phyloP scores from a whole-genome alignment of 2,797 vertebrate species.

The Galaxias olidus region DNA sequence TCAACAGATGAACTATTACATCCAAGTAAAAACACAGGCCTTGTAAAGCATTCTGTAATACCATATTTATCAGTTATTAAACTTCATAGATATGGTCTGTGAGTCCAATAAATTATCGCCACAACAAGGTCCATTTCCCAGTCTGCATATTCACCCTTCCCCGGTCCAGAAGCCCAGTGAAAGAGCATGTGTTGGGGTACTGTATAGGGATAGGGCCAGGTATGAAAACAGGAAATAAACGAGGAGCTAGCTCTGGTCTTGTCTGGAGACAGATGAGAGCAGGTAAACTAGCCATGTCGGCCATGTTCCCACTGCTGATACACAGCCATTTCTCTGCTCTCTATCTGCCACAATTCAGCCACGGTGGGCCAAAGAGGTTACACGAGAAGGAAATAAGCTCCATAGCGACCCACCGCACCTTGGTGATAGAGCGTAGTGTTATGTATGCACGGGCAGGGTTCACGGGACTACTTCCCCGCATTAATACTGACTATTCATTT shows the following conservation, averaged over 20 bases:
- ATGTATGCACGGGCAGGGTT: conserved; percentile 66
- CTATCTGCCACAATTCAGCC: conserved; percentile 59
- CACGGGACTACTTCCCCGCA: conserved; percentile 47
- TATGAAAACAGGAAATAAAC: conserved; percentile 29
- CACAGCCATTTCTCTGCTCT: conserved; percentile 59
- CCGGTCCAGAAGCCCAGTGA: too few relatives aligned
- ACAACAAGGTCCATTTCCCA: too few relatives aligned
- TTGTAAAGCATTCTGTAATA: too few relatives aligned
- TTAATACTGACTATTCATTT: conserved; percentile 76
- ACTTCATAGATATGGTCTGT: too few relatives aligned
- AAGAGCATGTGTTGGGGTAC: too few relatives aligned
- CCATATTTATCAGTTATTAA: too few relatives aligned
- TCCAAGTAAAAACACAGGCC: too few relatives aligned
- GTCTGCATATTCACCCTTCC: too few relatives aligned
- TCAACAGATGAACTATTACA: too few relatives aligned
- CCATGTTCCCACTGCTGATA: conserved; percentile 57
- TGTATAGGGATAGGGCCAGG: not conserved
- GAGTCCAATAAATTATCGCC: too few relatives aligned
- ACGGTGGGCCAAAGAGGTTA: conserved; percentile 63
- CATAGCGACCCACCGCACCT: conserved; percentile 38
- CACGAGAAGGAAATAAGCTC: conserved; percentile 68
- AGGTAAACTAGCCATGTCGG: conserved; percentile 47
- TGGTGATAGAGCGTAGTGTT: conserved; percentile 63
- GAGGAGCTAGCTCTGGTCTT: conserved; percentile 31
- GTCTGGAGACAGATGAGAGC: conserved; percentile 58